phyloP scores from a whole-genome alignment of 1,140 invertebrate species.

The Anagrus nilaparvatae region DNA sequence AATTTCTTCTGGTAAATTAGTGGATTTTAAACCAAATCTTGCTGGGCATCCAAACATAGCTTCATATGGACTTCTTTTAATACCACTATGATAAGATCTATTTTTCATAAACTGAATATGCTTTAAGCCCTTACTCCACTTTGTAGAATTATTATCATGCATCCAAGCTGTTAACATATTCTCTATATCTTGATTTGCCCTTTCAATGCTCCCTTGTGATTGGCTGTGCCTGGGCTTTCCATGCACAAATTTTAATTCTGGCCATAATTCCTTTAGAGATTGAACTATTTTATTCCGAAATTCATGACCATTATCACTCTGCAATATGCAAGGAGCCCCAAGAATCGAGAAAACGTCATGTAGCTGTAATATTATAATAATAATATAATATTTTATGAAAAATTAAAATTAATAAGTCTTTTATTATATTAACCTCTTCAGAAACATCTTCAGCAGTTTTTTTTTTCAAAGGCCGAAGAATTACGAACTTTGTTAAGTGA shows the following conservation, averaged over 20 bases:
- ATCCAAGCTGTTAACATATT: constrained; percentile 31
- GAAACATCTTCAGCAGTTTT: too few species aligned
- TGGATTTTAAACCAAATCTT: constrained; percentile 9
- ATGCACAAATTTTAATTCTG: constrained; percentile 31
- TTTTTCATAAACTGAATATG: constrained; percentile 31
- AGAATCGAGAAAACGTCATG: too few species aligned
- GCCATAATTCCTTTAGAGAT: constrained; percentile 30
- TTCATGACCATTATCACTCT: too few species aligned
- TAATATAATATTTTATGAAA: too few species aligned
- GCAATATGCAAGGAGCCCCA: too few species aligned
- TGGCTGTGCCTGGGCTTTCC: constrained; percentile 29
- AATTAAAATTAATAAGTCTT: too few species aligned
- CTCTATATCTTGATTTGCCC: constrained; percentile 34
- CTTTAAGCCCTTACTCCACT: constrained; percentile 22
- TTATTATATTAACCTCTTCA: too few species aligned
- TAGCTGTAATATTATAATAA: too few species aligned
- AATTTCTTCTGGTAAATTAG: neutral
- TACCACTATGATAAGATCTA: constrained; percentile 16
- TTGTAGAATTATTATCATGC: constrained; percentile 19
- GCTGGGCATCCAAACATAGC: constrained; percentile 22
- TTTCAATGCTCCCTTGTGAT: constrained; percentile 30
- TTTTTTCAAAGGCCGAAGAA: too few species aligned
- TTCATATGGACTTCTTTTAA: constrained; percentile 23
- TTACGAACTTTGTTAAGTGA: too few species aligned
- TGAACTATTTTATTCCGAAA: too few species aligned